Conservation (phyloP, 2,113 vertebrate species). For the Halichoerus grypus region DNA sequence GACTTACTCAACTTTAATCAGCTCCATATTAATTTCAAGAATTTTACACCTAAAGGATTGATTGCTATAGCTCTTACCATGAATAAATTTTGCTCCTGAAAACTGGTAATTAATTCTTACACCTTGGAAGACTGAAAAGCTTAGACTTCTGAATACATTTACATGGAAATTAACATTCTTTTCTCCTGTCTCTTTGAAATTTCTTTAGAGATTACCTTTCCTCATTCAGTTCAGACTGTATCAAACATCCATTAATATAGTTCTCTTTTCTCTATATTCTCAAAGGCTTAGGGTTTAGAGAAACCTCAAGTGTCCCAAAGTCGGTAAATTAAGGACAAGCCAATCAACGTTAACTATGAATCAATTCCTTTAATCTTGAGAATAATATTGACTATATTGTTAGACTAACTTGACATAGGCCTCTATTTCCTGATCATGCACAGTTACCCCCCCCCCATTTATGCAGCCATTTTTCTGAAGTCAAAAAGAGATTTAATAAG, state of each 20-base stretch:
- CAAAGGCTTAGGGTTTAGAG: constrained; percentile 70
- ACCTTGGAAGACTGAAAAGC: constrained; percentile 84
- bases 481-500: not conserved
- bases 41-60: constrained; percentile 85
- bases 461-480: not conserved
- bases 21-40: constrained; percentile 82
- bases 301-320: constrained; percentile 59
- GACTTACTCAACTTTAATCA: constrained; percentile 83
- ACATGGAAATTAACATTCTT: constrained; percentile 89
- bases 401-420: constrained; percentile 53
- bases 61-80: constrained; percentile 82
- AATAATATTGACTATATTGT: constrained; percentile 48
- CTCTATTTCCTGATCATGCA: not conserved
- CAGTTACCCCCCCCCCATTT: not conserved
- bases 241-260: constrained; percentile 78
- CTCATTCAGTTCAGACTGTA: constrained; percentile 75
- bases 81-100: constrained; percentile 86
- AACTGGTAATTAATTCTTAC: constrained; percentile 91
- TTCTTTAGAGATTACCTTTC: constrained; percentile 85
- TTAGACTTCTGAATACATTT: constrained; percentile 85
- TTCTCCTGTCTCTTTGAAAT: constrained; percentile 87
- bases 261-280: constrained; percentile 67
- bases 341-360: constrained; percentile 73
- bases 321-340: constrained; percentile 67
- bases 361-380: constrained; percentile 67